These are phyloP conservation scores for Notolepis coatsorum DNA, from an alignment of 2,797 vertebrate genomes.

Conservation along the genomic window DNA sequence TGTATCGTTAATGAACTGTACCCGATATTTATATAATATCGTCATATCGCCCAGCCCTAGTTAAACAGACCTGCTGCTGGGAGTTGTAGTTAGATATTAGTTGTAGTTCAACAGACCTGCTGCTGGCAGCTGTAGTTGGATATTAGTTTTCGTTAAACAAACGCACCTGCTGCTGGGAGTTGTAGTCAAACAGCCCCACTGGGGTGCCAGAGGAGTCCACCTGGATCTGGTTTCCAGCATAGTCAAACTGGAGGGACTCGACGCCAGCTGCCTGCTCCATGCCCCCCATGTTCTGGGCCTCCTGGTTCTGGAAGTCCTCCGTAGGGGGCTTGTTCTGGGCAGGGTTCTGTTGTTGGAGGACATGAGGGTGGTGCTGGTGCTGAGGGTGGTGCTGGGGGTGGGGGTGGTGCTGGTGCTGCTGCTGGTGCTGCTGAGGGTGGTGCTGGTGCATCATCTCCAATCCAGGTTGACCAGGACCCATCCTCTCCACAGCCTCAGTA, in stretches of 20 bases:
- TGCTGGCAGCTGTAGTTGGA: slow-evolving; percentile 98
- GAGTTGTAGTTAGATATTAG: too few relatives aligned
- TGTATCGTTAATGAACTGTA: too few relatives aligned
- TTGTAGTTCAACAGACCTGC: slow-evolving; percentile 70
- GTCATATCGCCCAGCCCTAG: too few relatives aligned
- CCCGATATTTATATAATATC: too few relatives aligned
- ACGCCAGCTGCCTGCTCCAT: slow-evolving; percentile 96
- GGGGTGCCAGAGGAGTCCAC: slow-evolving; percentile 96
- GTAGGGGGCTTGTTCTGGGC: slow-evolving; percentile 86
- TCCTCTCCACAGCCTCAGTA: slow-evolving; percentile 94
- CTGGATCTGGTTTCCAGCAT: slow-evolving; percentile 95
- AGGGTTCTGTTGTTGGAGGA: slow-evolving; percentile 83
- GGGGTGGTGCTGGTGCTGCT: slow-evolving; percentile 13
- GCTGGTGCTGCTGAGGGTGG: slow-evolving; percentile 38
- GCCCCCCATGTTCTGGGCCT: slow-evolving; percentile 92
- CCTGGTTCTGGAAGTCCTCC: slow-evolving; percentile 95
- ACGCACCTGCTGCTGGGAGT: slow-evolving; percentile 92
- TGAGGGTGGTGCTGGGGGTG: slow-evolving; percentile 49
- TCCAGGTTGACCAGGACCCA: slow-evolving; percentile 88
- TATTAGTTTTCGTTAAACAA: slow-evolving; percentile 60
- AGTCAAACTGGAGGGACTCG: slow-evolving; percentile 97
- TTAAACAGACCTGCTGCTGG: slow-evolving; percentile 75
- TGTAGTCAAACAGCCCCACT: slow-evolving; percentile 97
- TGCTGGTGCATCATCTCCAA: slow-evolving; percentile 92
- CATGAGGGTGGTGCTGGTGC: slow-evolving; percentile 48